A percentile compares a stretch with the other conserved stretches of the same genome.
Conservation (phyloP, 2,888 invertebrate genomes). For the Meghimatium bilineatum region DNA sequence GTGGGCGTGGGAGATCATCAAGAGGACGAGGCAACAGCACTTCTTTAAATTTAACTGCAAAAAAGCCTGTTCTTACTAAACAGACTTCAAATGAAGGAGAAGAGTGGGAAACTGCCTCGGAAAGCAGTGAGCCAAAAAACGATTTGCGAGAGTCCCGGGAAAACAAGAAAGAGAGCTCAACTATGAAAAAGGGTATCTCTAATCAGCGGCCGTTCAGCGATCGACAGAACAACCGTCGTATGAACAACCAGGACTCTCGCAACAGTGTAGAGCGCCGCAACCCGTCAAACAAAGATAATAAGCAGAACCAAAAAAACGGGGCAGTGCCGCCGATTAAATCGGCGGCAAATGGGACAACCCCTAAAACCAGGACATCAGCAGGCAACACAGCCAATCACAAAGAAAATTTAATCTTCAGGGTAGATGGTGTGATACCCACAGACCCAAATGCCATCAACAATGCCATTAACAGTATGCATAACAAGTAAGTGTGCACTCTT, state of each 20-base stretch:
- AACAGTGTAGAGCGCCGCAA: constrained; percentile 57
- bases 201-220: constrained; percentile 76
- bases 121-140: constrained; percentile 83
- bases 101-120: constrained; percentile 88
- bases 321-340: constrained; percentile 67
- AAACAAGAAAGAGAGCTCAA: constrained; percentile 48
- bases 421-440: constrained; percentile 80
- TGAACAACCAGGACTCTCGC: constrained; percentile 53
- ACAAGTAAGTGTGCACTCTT: constrained; percentile 61
- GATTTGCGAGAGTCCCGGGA: constrained; percentile 63
- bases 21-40: constrained; percentile 61
- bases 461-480: constrained; percentile 74
- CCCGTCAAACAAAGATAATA: constrained; percentile 49
- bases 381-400: constrained; percentile 63
- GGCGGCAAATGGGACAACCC: constrained; percentile 57
- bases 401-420: constrained; percentile 78
- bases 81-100: constrained; percentile 77
- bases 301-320: constrained; percentile 65
- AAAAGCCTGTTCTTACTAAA: constrained; percentile 72
- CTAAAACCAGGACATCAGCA: constrained; percentile 63
- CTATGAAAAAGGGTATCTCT: constrained; percentile 75
- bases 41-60: constrained; percentile 57
- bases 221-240: constrained; percentile 59
- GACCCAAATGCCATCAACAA: constrained; percentile 81
- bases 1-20: constrained; percentile 81